Evolutionary conservation across 2,888 invertebrate species (phyloP).

Genomic region (Drosophila prostipennis): DNA sequence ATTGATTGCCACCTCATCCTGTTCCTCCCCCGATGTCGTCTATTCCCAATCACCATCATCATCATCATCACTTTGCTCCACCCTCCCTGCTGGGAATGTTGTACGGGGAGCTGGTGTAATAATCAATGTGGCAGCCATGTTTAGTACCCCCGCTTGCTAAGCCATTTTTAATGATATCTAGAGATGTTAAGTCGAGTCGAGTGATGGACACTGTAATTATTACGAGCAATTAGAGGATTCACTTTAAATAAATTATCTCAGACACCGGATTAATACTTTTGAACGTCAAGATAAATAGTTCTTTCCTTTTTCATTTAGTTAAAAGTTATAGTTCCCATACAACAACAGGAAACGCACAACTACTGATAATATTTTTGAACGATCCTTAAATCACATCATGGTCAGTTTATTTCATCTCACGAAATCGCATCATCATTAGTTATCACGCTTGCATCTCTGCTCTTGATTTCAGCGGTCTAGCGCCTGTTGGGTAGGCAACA

Average conservation of each 20-base stretch:
- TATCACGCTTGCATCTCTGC: constrained; percentile 38
- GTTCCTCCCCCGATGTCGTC: constrained; percentile 8
- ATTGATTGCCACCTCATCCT: constrained; percentile 43
- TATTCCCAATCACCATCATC: constrained; percentile 34
- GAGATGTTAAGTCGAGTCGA: constrained; percentile 23
- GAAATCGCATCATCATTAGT: background rate
- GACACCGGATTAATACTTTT: no score
- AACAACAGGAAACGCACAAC: no score
- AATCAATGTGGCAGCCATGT: constrained; percentile 47
- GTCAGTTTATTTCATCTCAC: background rate
- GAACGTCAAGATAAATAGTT: no score
- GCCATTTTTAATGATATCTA: constrained; percentile 52
- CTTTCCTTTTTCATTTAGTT: no score
- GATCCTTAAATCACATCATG: background rate
- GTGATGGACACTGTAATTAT: background rate
- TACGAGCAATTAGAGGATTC: no score
- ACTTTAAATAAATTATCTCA: no score
- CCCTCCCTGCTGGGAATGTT: constrained; percentile 11
- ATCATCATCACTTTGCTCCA: constrained; percentile 3
- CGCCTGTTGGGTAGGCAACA: constrained; percentile 44
- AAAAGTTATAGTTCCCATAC: no score
- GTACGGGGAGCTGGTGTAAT: constrained; percentile 28
- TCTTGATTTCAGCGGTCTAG: constrained; percentile 11
- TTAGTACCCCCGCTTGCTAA: constrained; percentile 43
- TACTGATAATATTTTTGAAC: background rate